phyloP scores from a whole-genome alignment of 2,888 invertebrate genomes.

The Archips crataeganus region DNA sequence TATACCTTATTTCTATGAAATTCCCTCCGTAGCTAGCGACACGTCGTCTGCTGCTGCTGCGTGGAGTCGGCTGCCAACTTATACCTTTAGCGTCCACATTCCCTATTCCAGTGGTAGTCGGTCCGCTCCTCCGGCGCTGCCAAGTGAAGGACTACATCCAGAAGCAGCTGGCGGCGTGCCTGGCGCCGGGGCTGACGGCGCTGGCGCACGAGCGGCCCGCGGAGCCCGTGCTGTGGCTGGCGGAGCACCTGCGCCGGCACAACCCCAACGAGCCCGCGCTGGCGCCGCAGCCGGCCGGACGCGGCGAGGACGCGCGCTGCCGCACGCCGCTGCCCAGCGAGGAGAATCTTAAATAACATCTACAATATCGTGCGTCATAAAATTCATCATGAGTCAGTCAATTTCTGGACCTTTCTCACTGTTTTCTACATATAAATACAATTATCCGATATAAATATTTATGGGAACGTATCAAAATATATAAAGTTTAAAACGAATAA shows the following conservation, averaged over 20 bases:
- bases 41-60: no score
- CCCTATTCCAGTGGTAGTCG: constrained; percentile 88
- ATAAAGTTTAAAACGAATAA: no score
- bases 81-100: not conserved
- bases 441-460: no score
- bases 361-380: not conserved
- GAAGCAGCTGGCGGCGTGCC: constrained; percentile 87
- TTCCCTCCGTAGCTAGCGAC: no score
- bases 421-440: no score
- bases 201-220: constrained; percentile 90
- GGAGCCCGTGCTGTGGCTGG: constrained; percentile 92
- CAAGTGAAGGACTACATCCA: constrained; percentile 90
- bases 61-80: no score
- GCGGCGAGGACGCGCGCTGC: constrained; percentile 63
- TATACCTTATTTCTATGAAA: no score
- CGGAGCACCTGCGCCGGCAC: constrained; percentile 90
- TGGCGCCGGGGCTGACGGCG: constrained; percentile 87
- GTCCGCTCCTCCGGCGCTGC: constrained; percentile 88
- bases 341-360: constrained; percentile 48
- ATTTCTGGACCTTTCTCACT: not conserved
- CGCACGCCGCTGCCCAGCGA: constrained; percentile 69
- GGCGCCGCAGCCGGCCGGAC: constrained; percentile 57
- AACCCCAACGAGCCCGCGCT: constrained; percentile 90
- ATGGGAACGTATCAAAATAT: no score
- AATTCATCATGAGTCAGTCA: no score